phyloP scores from a whole-genome alignment of 2,113 vertebrate species.

The Meleagris gallopavo region DNA sequence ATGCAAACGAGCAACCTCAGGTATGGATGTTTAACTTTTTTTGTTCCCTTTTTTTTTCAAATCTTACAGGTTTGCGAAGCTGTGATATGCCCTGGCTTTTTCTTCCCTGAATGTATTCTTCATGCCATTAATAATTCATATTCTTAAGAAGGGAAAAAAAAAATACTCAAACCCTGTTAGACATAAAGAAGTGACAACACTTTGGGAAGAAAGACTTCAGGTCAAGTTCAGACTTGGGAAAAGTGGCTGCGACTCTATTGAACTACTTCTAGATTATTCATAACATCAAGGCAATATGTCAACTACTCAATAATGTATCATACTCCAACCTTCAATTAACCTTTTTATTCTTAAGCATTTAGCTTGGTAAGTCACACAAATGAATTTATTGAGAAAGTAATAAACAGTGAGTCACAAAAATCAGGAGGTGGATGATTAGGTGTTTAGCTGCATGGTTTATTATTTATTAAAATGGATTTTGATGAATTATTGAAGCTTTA shows the following conservation, averaged over 20 bases:
- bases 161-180: constrained; percentile 8
- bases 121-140: constrained; percentile 62
- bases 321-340: constrained; percentile 69
- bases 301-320: constrained; percentile 54
- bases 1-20: constrained; percentile 32
- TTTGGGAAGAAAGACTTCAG: not conserved
- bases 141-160: not conserved
- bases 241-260: not conserved
- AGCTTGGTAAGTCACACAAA: constrained; percentile 8
- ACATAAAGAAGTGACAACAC: constrained; percentile 33
- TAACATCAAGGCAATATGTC: constrained; percentile 43
- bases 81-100: not conserved
- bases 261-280: constrained; percentile 54
- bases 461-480: constrained; percentile 54
- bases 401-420: constrained; percentile 36
- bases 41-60: constrained; percentile 23
- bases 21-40: constrained; percentile 47
- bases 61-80: not conserved
- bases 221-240: constrained; percentile 49
- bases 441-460: constrained; percentile 30
- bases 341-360: constrained; percentile 64
- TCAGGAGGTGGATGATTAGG: constrained; percentile 21
- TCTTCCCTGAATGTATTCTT: constrained; percentile 10
- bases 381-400: constrained; percentile 57
- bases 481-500: constrained; percentile 40